A percentile compares a stretch with the other conserved stretches of the same genome.
Conservation (phyloP, 2,888 invertebrate species). For the Biston betularia region DNA sequence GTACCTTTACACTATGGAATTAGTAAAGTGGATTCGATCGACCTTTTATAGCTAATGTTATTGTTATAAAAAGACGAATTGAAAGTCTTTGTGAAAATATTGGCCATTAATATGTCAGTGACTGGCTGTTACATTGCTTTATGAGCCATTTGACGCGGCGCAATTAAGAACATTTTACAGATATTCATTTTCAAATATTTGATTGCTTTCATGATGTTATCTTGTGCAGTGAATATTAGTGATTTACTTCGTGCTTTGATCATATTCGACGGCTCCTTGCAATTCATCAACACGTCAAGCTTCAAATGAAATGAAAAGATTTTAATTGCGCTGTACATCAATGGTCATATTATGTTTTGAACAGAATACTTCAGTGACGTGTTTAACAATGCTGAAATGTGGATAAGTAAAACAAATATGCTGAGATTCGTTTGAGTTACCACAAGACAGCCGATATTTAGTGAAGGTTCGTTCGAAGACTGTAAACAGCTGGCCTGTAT, state of each 20-base stretch:
- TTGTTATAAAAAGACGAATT: constrained; percentile 53
- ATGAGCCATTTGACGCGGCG: constrained; percentile 54
- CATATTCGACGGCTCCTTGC: constrained; percentile 6
- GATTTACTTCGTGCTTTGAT: constrained; percentile 9
- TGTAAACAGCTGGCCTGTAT: too few relatives aligned
- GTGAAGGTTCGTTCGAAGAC: too few relatives aligned
- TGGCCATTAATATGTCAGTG: constrained; percentile 55
- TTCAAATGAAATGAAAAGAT: constrained; percentile 6
- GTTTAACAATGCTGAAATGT: neutral
- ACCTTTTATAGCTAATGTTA: constrained; percentile 47
- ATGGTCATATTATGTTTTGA: neutral
- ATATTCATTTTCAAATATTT: constrained; percentile 26
- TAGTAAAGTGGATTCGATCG: constrained; percentile 38
- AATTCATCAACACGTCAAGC: constrained; percentile 11
- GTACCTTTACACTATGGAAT: constrained; percentile 49
- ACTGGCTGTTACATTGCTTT: constrained; percentile 57
- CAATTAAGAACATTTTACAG: constrained; percentile 54
- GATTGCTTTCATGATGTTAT: constrained; percentile 17
- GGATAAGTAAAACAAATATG: neutral
- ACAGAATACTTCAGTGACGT: neutral
- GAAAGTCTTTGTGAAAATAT: constrained; percentile 43
- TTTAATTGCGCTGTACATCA: neutral
- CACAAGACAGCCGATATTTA: too few relatives aligned
- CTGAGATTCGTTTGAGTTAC: neutral
- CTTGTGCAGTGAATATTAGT: constrained; percentile 6